phyloP scores from a whole-genome alignment of 2,113 vertebrate species.

The Falcunculus frontatus region DNA sequence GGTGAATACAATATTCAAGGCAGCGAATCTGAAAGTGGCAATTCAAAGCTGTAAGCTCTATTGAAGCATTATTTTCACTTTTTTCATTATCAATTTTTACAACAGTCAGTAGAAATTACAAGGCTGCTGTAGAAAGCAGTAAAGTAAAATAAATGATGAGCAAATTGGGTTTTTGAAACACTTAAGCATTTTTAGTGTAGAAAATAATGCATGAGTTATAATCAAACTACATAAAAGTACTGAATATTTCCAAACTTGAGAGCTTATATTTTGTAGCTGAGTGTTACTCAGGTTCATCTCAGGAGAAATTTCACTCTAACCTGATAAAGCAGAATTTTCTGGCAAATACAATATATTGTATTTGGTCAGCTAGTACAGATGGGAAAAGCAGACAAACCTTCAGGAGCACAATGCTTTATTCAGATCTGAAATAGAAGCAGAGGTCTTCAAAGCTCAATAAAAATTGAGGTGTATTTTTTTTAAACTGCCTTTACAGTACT shows the following conservation, averaged over 20 bases:
- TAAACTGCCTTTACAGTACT: neutral
- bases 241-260: neutral
- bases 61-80: neutral
- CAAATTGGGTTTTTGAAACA: neutral
- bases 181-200: neutral
- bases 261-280: neutral
- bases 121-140: neutral
- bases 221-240: neutral
- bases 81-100: neutral
- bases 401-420: neutral
- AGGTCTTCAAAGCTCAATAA: neutral
- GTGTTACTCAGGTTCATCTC: neutral
- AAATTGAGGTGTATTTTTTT: neutral
- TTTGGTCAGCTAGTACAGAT: neutral
- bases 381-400: neutral
- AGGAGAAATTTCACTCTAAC: neutral
- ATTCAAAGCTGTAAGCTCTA: neutral
- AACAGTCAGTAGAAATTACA: neutral
- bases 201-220: neutral
- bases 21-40: neutral
- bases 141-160: neutral
- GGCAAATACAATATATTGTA: neutral
- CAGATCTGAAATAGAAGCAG: neutral
- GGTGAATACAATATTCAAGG: fast-evolving
- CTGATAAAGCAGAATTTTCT: neutral